These are phyloP conservation scores for Phalacrocorax brasilianus DNA, from an alignment of 2,113 vertebrate species.

Conservation along the genomic window DNA sequence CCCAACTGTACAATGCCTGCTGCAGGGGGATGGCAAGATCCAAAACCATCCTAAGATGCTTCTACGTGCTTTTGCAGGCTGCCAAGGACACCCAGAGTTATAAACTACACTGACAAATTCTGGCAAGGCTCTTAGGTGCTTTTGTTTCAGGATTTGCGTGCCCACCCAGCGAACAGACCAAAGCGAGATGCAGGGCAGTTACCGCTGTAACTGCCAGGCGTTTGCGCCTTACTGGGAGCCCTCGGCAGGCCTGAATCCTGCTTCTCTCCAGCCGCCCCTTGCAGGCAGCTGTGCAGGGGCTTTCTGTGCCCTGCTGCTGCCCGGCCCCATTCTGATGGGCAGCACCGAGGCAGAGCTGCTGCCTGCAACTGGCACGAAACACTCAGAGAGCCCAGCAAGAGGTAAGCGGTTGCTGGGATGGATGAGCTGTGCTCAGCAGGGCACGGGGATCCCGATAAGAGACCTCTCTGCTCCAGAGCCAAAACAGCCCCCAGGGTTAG, in stretches of 20 bases:
- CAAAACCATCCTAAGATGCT: background rate
- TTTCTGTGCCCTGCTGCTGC: background rate
- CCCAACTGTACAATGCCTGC: rapidly evolving
- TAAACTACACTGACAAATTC: background rate
- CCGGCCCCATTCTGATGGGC: background rate
- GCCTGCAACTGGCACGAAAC: background rate
- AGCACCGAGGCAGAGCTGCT: background rate
- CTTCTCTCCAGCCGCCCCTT: background rate
- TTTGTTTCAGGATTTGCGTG: background rate
- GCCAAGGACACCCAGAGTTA: background rate
- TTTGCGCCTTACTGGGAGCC: background rate
- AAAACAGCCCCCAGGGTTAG: background rate
- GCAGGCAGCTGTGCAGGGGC: background rate
- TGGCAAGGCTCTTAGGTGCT: background rate
- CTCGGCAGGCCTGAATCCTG: background rate
- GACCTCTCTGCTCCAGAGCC: background rate
- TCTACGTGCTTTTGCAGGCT: rapidly evolving
- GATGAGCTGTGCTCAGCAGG: background rate
- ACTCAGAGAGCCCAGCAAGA: background rate
- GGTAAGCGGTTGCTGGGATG: background rate
- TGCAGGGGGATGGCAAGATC: background rate
- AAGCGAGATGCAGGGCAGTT: background rate
- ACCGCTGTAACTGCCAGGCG: background rate
- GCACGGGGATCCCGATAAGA: rapidly evolving
- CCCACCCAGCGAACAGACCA: background rate